phyloP scores from a whole-genome alignment of 2,797 vertebrate genomes.

The Epinephelus awoara region DNA sequence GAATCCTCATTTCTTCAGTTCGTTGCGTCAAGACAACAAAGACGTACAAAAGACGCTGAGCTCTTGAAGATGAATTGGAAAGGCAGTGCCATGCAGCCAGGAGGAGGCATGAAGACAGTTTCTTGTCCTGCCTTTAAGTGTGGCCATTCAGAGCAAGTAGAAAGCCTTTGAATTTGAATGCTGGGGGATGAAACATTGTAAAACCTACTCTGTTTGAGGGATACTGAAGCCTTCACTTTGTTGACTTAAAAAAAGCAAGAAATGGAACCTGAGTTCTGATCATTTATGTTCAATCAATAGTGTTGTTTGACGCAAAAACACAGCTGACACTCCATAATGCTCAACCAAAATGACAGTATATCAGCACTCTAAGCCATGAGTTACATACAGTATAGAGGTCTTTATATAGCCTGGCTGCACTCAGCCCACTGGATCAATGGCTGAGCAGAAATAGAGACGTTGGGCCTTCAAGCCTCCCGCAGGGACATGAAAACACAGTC shows the following conservation, averaged over 20 bases:
- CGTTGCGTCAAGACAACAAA: no score
- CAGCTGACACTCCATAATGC: not conserved
- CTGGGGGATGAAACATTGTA: not conserved
- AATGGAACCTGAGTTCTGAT: not conserved
- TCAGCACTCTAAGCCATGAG: conserved; percentile 7
- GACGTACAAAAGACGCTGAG: no score
- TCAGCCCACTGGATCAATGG: conserved; percentile 38
- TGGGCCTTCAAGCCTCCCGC: conserved; percentile 9
- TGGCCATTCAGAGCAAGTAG: not conserved
- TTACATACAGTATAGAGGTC: conserved; percentile 3
- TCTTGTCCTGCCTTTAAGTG: no score
- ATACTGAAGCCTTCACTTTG: not conserved
- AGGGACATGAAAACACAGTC: conserved; percentile 7
- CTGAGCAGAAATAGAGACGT: conserved; percentile 21
- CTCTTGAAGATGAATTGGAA: no score
- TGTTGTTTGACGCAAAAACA: not conserved
- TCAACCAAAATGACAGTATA: not conserved
- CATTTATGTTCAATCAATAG: not conserved
- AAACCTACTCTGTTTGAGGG: not conserved
- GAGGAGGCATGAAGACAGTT: no score
- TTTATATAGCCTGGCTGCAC: conserved; percentile 25
- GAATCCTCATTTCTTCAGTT: no score
- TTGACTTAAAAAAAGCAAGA: not conserved
- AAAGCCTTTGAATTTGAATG: not conserved
- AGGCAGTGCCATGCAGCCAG: not conserved